These are phyloP conservation scores for Oncopeltus fasciatus DNA, from an alignment of 1,140 invertebrate species.

Conservation along the genomic window DNA sequence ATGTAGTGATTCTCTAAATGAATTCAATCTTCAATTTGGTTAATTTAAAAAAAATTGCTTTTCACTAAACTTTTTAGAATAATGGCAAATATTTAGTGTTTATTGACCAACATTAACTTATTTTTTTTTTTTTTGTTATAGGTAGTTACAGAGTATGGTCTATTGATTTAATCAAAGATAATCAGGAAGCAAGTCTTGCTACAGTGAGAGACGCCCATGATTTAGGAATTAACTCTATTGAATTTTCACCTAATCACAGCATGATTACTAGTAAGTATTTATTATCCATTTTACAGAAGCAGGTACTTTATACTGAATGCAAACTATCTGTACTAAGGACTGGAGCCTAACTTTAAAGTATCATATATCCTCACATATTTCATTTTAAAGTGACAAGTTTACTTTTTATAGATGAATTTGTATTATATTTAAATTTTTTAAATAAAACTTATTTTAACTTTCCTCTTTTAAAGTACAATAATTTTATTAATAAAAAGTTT, in stretches of 20 bases:
- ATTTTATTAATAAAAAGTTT: too few species aligned
- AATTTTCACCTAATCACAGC: constrained; percentile 32
- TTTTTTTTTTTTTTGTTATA: constrained; percentile 6
- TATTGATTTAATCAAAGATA: constrained; percentile 9
- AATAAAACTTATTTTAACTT: too few species aligned
- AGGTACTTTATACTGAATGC: too few species aligned
- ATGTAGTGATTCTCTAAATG: not conserved
- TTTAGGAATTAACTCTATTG: constrained; percentile 50
- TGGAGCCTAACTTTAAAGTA: constrained; percentile 27
- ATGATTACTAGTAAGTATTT: constrained; percentile 5
- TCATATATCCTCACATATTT: not conserved
- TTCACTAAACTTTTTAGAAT: too few species aligned
- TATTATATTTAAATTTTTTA: too few species aligned
- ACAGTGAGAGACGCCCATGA: constrained; percentile 52
- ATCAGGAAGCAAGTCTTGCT: not conserved
- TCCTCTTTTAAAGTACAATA: too few species aligned
- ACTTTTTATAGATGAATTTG: too few species aligned
- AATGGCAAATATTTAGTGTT: too few species aligned
- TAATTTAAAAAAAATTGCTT: too few species aligned
- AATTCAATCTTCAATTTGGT: not conserved
- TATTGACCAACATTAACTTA: too few species aligned
- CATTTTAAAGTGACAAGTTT: too few species aligned
- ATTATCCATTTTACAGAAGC: not conserved
- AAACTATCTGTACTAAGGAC: not conserved
- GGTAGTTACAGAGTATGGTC: constrained; percentile 21